Base-by-base conservation (phyloP, 2,797 vertebrate species). In the Periparus ater region DNA sequence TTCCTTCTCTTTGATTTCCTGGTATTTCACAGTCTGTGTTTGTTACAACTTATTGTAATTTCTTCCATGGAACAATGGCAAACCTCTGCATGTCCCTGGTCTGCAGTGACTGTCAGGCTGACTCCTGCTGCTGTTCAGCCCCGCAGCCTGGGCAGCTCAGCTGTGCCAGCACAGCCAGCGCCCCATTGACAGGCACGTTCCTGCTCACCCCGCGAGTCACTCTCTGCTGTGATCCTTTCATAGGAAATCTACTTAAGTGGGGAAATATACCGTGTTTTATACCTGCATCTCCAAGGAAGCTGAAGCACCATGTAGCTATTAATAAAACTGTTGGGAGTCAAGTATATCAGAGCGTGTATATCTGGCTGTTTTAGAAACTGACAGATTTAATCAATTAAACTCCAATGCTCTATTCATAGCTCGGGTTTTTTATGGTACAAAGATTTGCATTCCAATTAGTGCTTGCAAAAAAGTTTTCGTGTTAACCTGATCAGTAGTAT, bases 401-500 rank as follows among this genome's bases (percentile, higher is more conserved):
- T 93, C 85, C 91, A 68, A 77, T 72, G 77, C 34, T 86, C 94
- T 90, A 91, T 94, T 97, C 92, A 97, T 93, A 97, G 80, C 91
- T 86, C 22, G 7, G 72, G 34, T 83, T 71, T 95, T 95, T 96
- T 83, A 96, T 95, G 89, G 91, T 88, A 97, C 94, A 95, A 89
- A 96, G 86, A 89, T 96, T 90, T 95, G 91, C 90, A 95, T 96
- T 95, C 89, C 91, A 88, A 94, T 96, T 97, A 96, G 92, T 25
- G 71, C 55, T 94, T 27, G 8, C 82, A 93, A 80, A 47, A 81
- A 89, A 91, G 89, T 95, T 94, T 95, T 91, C 34, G 6, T 76
- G 74, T 96, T 96, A 95, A 79, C 75, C 65, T 86, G 78, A 92
- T 96, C 94, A 86, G 89, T 91, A 89, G 26, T 60, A 42, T 88